A percentile compares a stretch with the other conserved stretches of the same genome.
phyloP scores from a whole-genome alignment of 2,113 vertebrate species.

The Chloroceryle aenea region DNA sequence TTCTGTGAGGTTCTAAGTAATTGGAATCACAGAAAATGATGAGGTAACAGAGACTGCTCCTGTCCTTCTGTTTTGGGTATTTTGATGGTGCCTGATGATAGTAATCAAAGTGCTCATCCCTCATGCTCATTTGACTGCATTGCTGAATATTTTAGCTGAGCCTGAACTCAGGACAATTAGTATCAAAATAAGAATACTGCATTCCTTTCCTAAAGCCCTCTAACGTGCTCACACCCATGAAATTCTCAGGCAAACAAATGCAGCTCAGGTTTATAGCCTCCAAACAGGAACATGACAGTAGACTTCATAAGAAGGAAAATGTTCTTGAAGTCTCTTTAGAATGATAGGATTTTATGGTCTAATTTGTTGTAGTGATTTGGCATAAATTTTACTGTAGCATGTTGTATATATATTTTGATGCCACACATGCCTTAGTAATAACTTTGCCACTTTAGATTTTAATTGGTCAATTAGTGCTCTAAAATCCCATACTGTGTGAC shows the following conservation, averaged over 20 bases:
- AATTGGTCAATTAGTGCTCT: not conserved
- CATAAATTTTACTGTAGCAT: not conserved
- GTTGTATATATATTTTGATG: not conserved
- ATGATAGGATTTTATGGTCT: not conserved
- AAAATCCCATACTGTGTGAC: not conserved
- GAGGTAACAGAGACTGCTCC: not conserved
- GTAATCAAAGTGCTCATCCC: not conserved
- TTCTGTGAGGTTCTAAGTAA: not conserved
- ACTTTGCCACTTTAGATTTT: not conserved
- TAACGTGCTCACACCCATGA: not conserved
- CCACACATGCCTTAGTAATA: not conserved
- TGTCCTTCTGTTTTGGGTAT: not conserved
- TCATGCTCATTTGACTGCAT: not conserved
- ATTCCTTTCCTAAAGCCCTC: not conserved
- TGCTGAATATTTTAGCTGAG: not conserved
- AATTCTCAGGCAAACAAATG: not conserved
- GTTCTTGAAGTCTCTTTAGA: not conserved
- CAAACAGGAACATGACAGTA: not conserved
- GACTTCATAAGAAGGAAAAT: not conserved
- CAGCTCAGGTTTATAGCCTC: not conserved
- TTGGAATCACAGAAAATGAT: not conserved
- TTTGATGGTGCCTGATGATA: not conserved
- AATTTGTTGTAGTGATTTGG: not conserved
- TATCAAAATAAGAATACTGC: not conserved
- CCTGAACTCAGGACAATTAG: not conserved